phyloP scores from a whole-genome alignment of 2,797 vertebrate genomes.

The Fundulus diaphanus region DNA sequence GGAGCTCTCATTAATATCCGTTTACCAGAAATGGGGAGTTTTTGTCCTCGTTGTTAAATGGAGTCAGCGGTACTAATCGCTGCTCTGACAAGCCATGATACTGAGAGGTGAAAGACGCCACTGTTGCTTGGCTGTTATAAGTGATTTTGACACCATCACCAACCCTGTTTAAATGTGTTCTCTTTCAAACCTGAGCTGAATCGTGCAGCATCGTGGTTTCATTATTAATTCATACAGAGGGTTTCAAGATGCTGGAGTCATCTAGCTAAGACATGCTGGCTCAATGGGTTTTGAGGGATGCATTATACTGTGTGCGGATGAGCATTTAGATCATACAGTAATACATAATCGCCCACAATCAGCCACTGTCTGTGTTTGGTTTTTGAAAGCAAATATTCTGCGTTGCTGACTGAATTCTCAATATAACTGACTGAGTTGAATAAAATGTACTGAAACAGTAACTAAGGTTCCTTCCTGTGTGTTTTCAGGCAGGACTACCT shows the following conservation, averaged over 20 bases:
- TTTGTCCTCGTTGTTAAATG: constrained; percentile 57
- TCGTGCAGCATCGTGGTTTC: constrained; percentile 31
- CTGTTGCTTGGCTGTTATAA: constrained; percentile 3
- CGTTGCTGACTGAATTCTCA: constrained; percentile 7
- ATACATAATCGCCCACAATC: background rate
- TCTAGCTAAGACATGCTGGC: constrained; percentile 34
- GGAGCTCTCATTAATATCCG: constrained; percentile 68
- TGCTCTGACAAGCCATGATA: constrained; percentile 37
- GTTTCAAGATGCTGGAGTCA: constrained; percentile 57
- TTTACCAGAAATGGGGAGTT: constrained; percentile 63
- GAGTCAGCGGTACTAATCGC: constrained; percentile 56
- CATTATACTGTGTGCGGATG: constrained; percentile 14
- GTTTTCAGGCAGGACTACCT: constrained; percentile 83
- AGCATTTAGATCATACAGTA: constrained; percentile 25
- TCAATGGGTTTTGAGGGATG: constrained; percentile 19
- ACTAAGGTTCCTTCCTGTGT: constrained; percentile 18
- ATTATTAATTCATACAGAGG: constrained; percentile 65
- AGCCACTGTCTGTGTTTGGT: constrained; percentile 16
- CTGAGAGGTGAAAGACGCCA: constrained; percentile 19
- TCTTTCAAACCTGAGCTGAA: constrained; percentile 24
- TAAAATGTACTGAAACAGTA: constrained; percentile 3
- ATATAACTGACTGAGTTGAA: background rate
- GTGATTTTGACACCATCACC: constrained; percentile 17
- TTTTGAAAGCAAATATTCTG: constrained; percentile 22
- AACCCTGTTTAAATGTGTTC: constrained; percentile 6